Base-by-base conservation (phyloP, 2,888 invertebrate species). In the Megastigmus dorsalis region DNA sequence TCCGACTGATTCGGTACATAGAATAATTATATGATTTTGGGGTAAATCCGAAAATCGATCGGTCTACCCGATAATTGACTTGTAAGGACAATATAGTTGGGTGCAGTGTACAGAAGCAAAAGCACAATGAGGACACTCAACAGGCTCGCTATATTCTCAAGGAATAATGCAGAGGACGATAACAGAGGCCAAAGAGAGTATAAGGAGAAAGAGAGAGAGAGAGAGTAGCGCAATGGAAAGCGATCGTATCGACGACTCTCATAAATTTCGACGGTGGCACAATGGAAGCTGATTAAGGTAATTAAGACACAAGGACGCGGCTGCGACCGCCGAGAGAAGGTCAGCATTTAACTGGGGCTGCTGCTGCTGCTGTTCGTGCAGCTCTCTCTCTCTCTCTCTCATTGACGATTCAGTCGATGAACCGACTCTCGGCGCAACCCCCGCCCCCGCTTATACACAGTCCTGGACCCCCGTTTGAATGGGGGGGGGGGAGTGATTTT, bases 401-500 rank as follows among this genome's bases (percentile, higher is more conserved):
- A 57, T 57, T 57, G 13, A 23, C 36, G 36, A 36, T 23, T 36
- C 57, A 57, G 57, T 57, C 57, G 57, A 57, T 38, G 57, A 57
- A 57, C 57, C 57, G 23, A n/a, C 13, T 15, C 7, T 5, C 20
- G n/a, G 10, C 33, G 30, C n/a, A n/a, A n/a, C n/a, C n/a, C n/a
- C n/a, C n/a, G n/a, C n/a, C n/a, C n/a, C n/a, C n/a, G n/a, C n/a
- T n/a, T n/a, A n/a, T n/a, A n/a, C n/a, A n/a, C n/a, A n/a, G n/a
- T n/a, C n/a, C n/a, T n/a, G n/a, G n/a, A n/a, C n/a, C n/a, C n/a
- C n/a, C n/a, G n/a, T n/a, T n/a, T 54, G 54, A 54, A 54, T 54
- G 54, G 10, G 7, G 33, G 7, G 33, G 7, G 45, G 18, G 9
- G 18, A 20, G 20, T 23, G 30, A 1, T 26, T 54, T 54, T 54